Percentiles rank a stretch among this genome's conserved stretches.
Evolutionary conservation across 1,140 invertebrate species (phyloP).

Genomic region (Neotoxoptera formosana): DNA sequence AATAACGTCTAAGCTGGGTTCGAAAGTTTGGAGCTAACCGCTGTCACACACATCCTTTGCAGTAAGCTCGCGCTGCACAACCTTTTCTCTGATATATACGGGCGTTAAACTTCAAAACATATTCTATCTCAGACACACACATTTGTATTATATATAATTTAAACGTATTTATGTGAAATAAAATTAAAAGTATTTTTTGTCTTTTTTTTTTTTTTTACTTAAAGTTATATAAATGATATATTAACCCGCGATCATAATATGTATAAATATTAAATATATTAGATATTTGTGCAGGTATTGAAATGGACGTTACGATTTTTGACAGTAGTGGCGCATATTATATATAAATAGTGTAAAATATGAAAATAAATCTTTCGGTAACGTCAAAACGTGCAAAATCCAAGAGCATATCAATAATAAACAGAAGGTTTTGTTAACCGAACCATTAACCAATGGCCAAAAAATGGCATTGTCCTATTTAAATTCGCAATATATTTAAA

Average conservation of each 20-base stretch:
- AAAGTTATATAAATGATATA: not conserved
- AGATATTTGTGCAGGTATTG: not conserved
- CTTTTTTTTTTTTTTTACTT: not conserved
- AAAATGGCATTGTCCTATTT: slow-evolving; percentile 14
- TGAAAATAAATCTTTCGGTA: not conserved
- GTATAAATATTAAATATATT: not conserved
- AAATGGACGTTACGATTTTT: not conserved
- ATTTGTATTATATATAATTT: not conserved
- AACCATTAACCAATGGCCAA: slow-evolving; percentile 8
- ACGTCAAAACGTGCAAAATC: not conserved
- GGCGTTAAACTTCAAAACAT: slow-evolving; percentile 43
- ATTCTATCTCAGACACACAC: not conserved
- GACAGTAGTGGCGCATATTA: not conserved
- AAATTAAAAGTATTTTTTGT: not conserved
- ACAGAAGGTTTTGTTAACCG: slow-evolving; percentile 32
- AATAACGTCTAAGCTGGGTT: slow-evolving; percentile 30
- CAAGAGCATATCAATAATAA: slow-evolving; percentile 40
- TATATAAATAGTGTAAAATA: not conserved
- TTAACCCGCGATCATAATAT: too few relatives aligned
- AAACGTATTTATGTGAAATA: not conserved
- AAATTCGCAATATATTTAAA: slow-evolving; percentile 28
- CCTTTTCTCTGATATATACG: slow-evolving; percentile 19
- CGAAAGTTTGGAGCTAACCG: slow-evolving; percentile 39
- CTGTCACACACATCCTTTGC: slow-evolving; percentile 44
- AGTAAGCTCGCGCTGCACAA: not conserved